Evolutionary conservation across 2,797 vertebrate species (phyloP).

Genomic region (Leptatherina wallacei): DNA sequence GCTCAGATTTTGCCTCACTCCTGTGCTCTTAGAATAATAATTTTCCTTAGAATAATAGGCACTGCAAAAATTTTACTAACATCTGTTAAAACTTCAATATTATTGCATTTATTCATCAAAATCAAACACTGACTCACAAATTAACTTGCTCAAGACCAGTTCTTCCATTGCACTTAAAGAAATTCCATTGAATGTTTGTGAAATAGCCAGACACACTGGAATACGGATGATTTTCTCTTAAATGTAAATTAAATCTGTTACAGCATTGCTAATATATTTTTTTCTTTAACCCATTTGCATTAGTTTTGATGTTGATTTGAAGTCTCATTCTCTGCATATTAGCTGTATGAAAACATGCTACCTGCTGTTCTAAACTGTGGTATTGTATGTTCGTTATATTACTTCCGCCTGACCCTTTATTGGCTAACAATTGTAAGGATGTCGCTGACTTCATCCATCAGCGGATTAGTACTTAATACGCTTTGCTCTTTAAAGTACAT

Average conservation of each 20-base stretch:
- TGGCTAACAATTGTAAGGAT: conserved; percentile 58
- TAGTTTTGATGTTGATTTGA: too few relatives aligned
- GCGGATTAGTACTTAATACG: conserved; percentile 35
- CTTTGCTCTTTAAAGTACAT: conserved; percentile 55
- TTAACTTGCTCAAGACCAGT: not conserved
- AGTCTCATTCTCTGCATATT: too few relatives aligned
- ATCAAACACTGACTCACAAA: not conserved
- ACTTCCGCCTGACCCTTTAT: conserved; percentile 24
- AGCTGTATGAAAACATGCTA: too few relatives aligned
- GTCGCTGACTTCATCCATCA: conserved; percentile 28
- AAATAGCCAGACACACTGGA: not conserved
- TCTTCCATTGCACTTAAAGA: not conserved
- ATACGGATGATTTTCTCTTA: not conserved
- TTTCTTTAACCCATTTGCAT: too few relatives aligned
- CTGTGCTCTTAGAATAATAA: not conserved
- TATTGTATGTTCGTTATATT: conserved; percentile 15
- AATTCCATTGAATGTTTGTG: conserved; percentile 4
- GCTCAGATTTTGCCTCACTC: not conserved
- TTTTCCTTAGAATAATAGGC: not conserved
- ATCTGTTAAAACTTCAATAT: not conserved
- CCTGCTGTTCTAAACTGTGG: too few relatives aligned
- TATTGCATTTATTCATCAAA: not conserved
- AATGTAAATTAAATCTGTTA: not conserved
- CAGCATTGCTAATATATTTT: too few relatives aligned
- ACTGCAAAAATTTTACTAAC: too few relatives aligned